Evolutionary conservation across 92 coral and sea anemone species (phyloP), one percentile per base, ranked within the genome.

Genomic region (Bergia puertoricense): DNA sequence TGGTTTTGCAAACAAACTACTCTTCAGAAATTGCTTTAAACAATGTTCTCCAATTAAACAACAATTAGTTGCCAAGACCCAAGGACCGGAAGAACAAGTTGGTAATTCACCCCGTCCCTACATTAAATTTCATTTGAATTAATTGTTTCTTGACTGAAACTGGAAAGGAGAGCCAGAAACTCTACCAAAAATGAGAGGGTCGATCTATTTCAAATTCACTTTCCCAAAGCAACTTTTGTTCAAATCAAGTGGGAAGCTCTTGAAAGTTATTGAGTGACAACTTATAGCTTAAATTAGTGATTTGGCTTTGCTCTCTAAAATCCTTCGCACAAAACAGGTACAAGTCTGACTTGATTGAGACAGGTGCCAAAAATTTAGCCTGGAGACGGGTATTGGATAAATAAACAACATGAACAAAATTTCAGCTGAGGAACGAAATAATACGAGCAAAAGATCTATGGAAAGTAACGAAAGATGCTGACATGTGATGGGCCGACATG

Each of bases 401-500:
- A 76, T 40, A 76, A 76, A 76, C 80, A 76, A 83, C 22, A 42
- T 38, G 77, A 83, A 68, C 42, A 44, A 83, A 68, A 41, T 66
- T 13, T 62, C 30, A 20, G 30, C 2, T 18, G 20, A 23, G 30
- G 20, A 62, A 62, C 20, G 69, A 62, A 62, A 62, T 18, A 51
- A 16, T 43, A 18, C 46, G 23, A 42, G 45, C 79, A 76, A 18
- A 76, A 76, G 46, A 16, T 42, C 11, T n/a, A 23, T 43, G 4
- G 86, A 44, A 36, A 48, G 41, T 9, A 30, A 36, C 59, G 74
- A 14, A 82, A 82, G 59, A 78, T n/a, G 77, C 59, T 69, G 42
- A 44, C 65, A 83, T 69, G 86, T 83, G 86, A 83, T 83, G 86
- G 86, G 86, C 86, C 50, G 86, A 66, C 86, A 83, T 83, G 86